Percentiles rank a stretch among this genome's conserved stretches.
Conservation (phyloP, 2,888 invertebrate species). For the Eilema caniola region DNA sequence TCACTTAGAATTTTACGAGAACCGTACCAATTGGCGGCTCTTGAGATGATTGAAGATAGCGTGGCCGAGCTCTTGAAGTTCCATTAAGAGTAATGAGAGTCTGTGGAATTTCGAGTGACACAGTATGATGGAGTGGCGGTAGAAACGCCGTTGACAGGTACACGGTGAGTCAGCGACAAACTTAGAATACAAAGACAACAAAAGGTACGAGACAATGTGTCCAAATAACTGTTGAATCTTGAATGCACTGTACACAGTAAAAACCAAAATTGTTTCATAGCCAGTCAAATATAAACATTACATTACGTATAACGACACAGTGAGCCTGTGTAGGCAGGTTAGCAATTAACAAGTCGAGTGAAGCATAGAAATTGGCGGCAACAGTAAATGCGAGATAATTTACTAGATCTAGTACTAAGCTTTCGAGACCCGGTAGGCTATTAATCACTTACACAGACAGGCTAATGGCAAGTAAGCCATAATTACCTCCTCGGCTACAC, state of each 20-base stretch:
- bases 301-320: constrained; percentile 46
- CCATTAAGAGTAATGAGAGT: constrained; percentile 80
- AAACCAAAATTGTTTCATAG: constrained; percentile 31
- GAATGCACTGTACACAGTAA: constrained; percentile 26
- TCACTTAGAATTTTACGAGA: constrained; percentile 59
- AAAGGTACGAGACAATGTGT: constrained; percentile 51
- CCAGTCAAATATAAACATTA: constrained; percentile 32
- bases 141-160: constrained; percentile 79
- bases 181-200: constrained; percentile 57
- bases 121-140: constrained; percentile 75
- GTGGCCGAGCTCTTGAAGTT: constrained; percentile 68
- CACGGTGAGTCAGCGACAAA: constrained; percentile 75
- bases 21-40: constrained; percentile 57
- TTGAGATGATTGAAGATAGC: constrained; percentile 68
- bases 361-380: constrained; percentile 61
- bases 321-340: constrained; percentile 51
- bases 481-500: constrained; percentile 69
- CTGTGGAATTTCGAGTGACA: constrained; percentile 74
- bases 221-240: constrained; percentile 32
- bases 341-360: constrained; percentile 59
- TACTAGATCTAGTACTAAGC: constrained; percentile 64
- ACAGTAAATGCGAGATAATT: constrained; percentile 64
- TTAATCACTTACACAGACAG: constrained; percentile 72
- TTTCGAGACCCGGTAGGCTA: constrained; percentile 63
- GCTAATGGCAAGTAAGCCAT: constrained; percentile 68